Percentiles rank a stretch among this genome's conserved stretches.
These are phyloP conservation scores for Pteromalus puparum DNA, from an alignment of 1,140 invertebrate species.

Conservation along the genomic window DNA sequence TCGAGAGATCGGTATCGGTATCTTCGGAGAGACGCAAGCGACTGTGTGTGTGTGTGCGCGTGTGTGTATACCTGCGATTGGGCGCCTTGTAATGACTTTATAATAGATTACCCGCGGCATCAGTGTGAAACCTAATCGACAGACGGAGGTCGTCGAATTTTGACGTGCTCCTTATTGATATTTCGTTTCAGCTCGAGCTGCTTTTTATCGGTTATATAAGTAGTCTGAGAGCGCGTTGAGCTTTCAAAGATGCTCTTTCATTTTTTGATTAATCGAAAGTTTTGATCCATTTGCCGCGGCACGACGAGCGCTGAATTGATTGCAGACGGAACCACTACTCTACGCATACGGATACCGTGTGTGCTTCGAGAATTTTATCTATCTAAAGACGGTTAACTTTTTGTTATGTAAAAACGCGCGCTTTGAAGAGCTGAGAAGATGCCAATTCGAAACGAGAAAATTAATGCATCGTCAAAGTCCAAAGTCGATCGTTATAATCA, in stretches of 20 bases:
- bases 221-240: not conserved
- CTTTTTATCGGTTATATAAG: not conserved
- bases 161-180: conserved; percentile 28
- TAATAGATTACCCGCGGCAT: conserved; percentile 55
- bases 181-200: conserved; percentile 34
- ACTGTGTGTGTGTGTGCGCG: conserved; percentile 55
- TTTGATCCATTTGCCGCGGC: not conserved
- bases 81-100: conserved; percentile 62
- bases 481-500: no score
- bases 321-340: not conserved
- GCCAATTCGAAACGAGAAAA: no score
- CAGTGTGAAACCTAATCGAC: conserved; percentile 41
- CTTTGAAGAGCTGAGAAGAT: no score
- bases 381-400: not conserved
- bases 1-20: conserved; percentile 56
- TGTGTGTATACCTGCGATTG: conserved; percentile 17
- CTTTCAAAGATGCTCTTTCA: not conserved
- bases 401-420: no score
- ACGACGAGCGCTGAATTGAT: not conserved
- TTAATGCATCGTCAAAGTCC: no score
- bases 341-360: no score
- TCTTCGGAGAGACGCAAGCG: conserved; percentile 51
- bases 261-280: not conserved
- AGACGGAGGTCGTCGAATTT: conserved; percentile 49
- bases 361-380: no score